Base-by-base conservation (phyloP, 2,888 invertebrate species). In the Cryptocephalus primarius region DNA sequence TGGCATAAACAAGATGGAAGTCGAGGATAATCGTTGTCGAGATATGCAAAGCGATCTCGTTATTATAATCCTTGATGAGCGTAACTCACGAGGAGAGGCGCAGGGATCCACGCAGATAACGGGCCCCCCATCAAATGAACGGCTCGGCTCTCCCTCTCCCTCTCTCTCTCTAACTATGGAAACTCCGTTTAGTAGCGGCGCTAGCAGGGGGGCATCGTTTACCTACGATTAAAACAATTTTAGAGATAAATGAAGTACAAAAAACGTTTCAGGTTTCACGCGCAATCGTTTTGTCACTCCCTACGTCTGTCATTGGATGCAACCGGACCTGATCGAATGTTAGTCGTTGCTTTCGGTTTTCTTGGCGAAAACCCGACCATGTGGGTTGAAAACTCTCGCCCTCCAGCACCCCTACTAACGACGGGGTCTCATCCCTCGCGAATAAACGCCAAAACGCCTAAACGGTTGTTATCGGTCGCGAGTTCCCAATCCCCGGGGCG, bases 41-140 rank as follows among this genome's bases (percentile, higher is more conserved):
- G 69, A 68, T 69, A 68, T 68, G 68, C 69, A 66, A 67, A 68
- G 62, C 65, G 65, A 60, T 63, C 63, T 64, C 67, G 67, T 68
- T 68, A 67, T 68, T 66, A 67, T 68, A 69, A 69, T 68, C 68
- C 68, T 65, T 66, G 68, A 68, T 65, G 65, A 65, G 61, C 66
- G 67, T 68, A 68, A 66, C 63, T 67, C 67, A 66, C 65, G 54
- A 54, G 54, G 54, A 49, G 46, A 22, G 22, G 22, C 22, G 22
- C 22, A 22, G 22, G 22, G 22, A 22, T 22, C 22, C 22, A 22
- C 22, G 22, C 22, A 22, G 22, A 22, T 22, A 22, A 22, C 22
- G 22, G 22, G 22, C 22, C 22, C 22, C 22, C 22, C 22, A 22
- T 22, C 22, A 22, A 22, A 22, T 22, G 22, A 22, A 22, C 22